Conservation (phyloP, 2,888 invertebrate genomes). For the Ophion ellenae region DNA sequence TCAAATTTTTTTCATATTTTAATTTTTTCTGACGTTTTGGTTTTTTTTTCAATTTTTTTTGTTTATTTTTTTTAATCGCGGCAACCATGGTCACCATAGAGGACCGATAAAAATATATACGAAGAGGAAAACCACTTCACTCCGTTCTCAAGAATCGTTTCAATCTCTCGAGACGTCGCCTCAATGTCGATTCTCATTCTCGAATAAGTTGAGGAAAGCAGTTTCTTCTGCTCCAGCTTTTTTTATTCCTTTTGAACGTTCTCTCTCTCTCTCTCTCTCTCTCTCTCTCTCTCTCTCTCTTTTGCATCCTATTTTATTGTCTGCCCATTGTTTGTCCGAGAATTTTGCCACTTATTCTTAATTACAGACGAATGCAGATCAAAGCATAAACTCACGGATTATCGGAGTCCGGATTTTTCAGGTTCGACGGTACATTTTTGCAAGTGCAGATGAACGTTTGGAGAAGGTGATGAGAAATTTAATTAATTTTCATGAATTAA, state of each 20-base stretch:
- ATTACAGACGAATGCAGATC: constrained; percentile 24
- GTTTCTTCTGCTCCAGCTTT: constrained; percentile 1
- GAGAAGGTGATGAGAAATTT: neutral
- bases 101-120: constrained; percentile 26
- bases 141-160: constrained; percentile 33
- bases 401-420: neutral
- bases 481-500: constrained; percentile 14
- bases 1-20: no score
- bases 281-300: constrained; percentile 1
- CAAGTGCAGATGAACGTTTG: constrained; percentile 23
- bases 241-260: constrained; percentile 37
- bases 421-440: neutral
- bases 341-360: constrained; percentile 45
- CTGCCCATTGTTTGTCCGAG: neutral
- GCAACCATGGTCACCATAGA: constrained; percentile 61
- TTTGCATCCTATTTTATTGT: neutral
- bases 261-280: constrained; percentile 21
- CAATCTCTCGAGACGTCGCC: constrained; percentile 46
- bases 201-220: constrained; percentile 32
- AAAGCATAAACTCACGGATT: neutral
- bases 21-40: no score
- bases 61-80: neutral
- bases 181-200: constrained; percentile 55
- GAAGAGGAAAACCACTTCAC: constrained; percentile 29
- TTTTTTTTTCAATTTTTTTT: no score